Conservation (phyloP, 2,797 vertebrate species). For the Fratercula arctica region DNA sequence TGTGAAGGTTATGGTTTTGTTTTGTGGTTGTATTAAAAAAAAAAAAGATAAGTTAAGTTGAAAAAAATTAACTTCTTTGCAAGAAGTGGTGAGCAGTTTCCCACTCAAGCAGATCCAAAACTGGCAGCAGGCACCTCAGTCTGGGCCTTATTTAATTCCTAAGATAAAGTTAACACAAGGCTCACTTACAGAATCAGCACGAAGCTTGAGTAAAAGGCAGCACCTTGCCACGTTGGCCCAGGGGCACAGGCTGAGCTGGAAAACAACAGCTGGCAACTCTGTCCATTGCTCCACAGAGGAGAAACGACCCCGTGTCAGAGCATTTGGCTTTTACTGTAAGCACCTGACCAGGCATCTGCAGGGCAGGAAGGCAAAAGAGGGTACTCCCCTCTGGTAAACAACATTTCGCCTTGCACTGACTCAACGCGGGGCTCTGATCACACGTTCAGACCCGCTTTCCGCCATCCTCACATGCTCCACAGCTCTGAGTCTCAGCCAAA, state of each 20-base stretch:
- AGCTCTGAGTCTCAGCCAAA: neutral
- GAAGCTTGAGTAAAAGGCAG: neutral
- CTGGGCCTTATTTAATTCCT: neutral
- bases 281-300: neutral
- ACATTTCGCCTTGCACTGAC: neutral
- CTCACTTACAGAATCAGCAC: neutral
- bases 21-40: neutral
- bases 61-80: neutral
- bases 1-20: neutral
- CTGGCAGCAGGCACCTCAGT: neutral
- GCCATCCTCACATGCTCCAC: neutral
- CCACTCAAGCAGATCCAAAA: neutral
- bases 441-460: neutral
- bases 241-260: neutral
- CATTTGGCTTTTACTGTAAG: neutral
- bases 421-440: neutral
- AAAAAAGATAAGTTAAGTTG: neutral
- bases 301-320: rapidly evolving
- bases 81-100: neutral
- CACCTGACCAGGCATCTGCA: neutral
- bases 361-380: neutral
- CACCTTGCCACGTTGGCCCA: neutral
- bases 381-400: rapidly evolving
- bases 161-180: neutral
- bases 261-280: neutral